Conservation (phyloP, 2,888 invertebrate genomes). For the Syrista parreyssii region DNA sequence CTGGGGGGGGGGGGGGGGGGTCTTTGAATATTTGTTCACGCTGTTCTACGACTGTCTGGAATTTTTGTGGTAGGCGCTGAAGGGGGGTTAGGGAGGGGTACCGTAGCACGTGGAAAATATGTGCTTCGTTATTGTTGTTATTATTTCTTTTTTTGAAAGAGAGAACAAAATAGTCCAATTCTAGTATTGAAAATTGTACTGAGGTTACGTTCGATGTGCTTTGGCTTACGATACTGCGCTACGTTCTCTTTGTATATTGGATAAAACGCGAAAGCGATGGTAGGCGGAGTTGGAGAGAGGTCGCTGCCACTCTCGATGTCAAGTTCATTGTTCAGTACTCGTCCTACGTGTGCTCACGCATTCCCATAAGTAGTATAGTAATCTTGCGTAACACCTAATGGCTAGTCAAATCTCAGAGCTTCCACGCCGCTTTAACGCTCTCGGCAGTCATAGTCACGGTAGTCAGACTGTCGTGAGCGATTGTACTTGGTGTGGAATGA, state of each 20-base stretch:
- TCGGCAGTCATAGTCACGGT: background rate
- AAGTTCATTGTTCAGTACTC: slow-evolving; percentile 56
- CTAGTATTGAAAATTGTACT: background rate
- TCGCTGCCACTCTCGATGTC: slow-evolving; percentile 39
- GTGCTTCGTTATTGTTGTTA: no score
- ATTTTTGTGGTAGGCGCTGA: background rate
- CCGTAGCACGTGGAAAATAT: no score
- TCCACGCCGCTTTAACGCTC: background rate
- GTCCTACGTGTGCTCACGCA: slow-evolving; percentile 52
- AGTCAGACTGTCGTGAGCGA: background rate
- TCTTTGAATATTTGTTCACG: no score
- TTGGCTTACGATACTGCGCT: background rate
- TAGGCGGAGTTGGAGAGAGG: slow-evolving; percentile 27
- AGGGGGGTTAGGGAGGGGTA: no score
- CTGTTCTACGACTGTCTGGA: background rate
- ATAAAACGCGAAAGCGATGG: slow-evolving; percentile 5
- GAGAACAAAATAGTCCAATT: no score
- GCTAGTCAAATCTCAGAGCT: slow-evolving; percentile 11
- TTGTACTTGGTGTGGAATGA: background rate
- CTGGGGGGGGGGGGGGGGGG: no score
- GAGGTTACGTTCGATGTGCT: background rate
- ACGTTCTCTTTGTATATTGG: background rate
- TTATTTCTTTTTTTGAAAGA: background rate
- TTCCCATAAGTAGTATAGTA: slow-evolving; percentile 46
- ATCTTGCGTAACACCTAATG: slow-evolving; percentile 42